Evolutionary conservation across 2,113 vertebrate genomes (phyloP), one percentile per base, ranked within the genome.

Genomic region (Percina caprodes): DNA sequence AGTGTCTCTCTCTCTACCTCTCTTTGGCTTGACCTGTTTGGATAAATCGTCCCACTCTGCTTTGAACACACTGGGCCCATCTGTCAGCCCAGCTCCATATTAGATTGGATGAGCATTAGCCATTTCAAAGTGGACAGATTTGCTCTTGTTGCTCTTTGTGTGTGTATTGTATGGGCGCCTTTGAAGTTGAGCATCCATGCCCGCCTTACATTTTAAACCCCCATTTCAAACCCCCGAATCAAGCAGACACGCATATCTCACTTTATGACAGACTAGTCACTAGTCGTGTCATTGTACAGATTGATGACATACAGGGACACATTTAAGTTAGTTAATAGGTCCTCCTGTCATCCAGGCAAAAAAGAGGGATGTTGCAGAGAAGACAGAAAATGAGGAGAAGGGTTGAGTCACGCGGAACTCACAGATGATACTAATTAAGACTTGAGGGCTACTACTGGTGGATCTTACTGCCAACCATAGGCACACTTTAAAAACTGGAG

Each of bases 1-100:
- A 87, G 88, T 75, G 72, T 79, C 84, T 82, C 85, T 86, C 79
- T 78, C 73, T 67, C 88, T 69, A 61, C 54, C 45, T 76, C 85
- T 82, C 82, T 88, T 69, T 87, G 65, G 89, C 86, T 86, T 87
- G 89, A 92, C 88, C 89, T 87, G 90, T 84, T 91, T 83, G 84
- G 89, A 90, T 94, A 91, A 92, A 90, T 90, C 61, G 77, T 55
- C 73, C 62, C 83, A 85, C 88, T 89, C 88, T 88, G 91, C 89
- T 93, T 93, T 88, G 86, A 91, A 92, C 91, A 89, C 88, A 86
- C 88, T 83, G 90, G 81, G 87, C 87, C 91, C 92, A 93, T 93
- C 92, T 94, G 93, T 90, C 89, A 88, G 86, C 85, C 69, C n/a
- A 14, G 77, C 80, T 90, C 87, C 84, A 88, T 88, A 85, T 90